Evolutionary conservation across 2,888 invertebrate species (phyloP), one percentile per base, ranked within the genome.

Genomic region (Trachelus stipa): DNA sequence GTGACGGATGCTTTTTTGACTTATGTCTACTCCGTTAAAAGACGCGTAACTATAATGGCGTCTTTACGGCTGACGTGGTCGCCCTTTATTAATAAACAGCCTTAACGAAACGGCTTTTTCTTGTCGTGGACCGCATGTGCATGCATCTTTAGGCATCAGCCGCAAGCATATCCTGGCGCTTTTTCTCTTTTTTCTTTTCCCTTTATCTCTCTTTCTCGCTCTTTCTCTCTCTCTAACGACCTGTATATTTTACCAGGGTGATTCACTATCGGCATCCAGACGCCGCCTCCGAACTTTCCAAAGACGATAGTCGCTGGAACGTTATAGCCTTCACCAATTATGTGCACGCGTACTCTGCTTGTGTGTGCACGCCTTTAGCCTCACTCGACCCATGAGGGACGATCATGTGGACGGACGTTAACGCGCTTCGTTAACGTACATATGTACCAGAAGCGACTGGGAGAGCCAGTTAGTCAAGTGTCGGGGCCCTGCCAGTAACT

Each of bases 341-440:
- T 84, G 84, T 92, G 77, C 92, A 92, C 78, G 92, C 92, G 83
- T 85, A 84, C 31, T 90, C 92, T 79, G 92, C 92, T 9, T 68
- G 88, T 0, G 56, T 56, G 56, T 56, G 56, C 56, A 56, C 23
- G 56, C 56, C 56, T 56, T 56, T 56, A 56, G 56, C 3, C 9
- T 56, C 56, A 23, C 56, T 56, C 56, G 56, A 56, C 6, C 23
- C 23, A 56, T 23, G 56, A 56, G 56, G 56, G 56, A 56, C 9
- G 56, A 56, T 56, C 56, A 56, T 56, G 56, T 56, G 56, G 56
- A 56, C 56, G 23, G 56, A 9, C 56, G 56, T 56, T 56, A 56
- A 56, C 23, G 56, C 56, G 56, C 56, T 56, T 56, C 56, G 56
- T 56, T 56, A 56, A 56, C 56, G 23, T 56, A 56, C 56, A 56